Evolutionary conservation across 2,888 invertebrate genomes (phyloP), one percentile per base, ranked within the genome.

Genomic region (Enchytraeus crypticus): DNA sequence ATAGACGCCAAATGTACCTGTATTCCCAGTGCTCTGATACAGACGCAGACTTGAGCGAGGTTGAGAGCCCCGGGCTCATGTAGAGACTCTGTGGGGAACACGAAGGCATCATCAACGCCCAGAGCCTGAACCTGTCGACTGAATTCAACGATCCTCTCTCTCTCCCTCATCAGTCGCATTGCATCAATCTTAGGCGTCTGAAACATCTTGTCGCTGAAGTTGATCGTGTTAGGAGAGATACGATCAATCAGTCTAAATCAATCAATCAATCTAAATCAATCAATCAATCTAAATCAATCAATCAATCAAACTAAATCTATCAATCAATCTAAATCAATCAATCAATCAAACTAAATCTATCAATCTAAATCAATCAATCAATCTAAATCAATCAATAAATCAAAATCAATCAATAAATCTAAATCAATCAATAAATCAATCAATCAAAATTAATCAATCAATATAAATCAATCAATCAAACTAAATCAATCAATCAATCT

Each of bases 31-130:
- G 63, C 65, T 27, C 68, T 30, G 53, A 68, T 51, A 57, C 68
- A 68, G 51, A 51, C 54, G 61, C 66, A 66, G 43, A 68, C 68
- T 47, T 68, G 68, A 14, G 68, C 55, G 29, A 68, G 65, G 49
- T 68, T 66, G 34, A 65, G 61, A 14, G 63, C 67, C 0, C 64
- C 66, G 53, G 55, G 51, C 43, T 68, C 68, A 29, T 67, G 66
- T 1, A 68, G 59, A 3, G 68, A 68, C 49, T 68, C 68, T 8
- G 68, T 68, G 45, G 68, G 68, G 51, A 68, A 68, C 18, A 62
- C 59, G 60, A 64, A 68, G 11, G 61, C 64, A 32, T 65, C 66
- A 4, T 53, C 5, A 5, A 68, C 65, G 18, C 68, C 68, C 33
- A 53, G 65, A 32, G 65, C 61, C 59, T 62, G 60, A 4, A 62